Evolutionary conservation across 2,113 vertebrate species (phyloP), one percentile per base, ranked within the genome.

Genomic region (Pithys albifrons): DNA sequence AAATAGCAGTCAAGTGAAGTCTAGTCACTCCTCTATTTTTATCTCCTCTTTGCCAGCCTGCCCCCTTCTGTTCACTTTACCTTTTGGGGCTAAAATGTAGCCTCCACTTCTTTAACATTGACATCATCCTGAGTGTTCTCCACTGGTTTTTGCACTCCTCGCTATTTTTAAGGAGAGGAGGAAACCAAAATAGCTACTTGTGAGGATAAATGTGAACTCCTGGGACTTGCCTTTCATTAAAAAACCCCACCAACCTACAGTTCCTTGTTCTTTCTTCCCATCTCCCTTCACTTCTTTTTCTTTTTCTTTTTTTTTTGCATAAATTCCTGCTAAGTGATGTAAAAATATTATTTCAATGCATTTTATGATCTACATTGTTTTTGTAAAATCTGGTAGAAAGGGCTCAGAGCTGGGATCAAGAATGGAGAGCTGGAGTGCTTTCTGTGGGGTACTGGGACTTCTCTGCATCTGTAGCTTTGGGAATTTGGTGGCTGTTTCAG

Each of bases 1-100:
- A 94, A 95, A 95, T 91, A 95, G 93, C 61, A 48, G 58, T 94
- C 92, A 89, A 90, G 85, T 87, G 88, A 93, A 87, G 61, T 92
- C 69, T 52, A 87, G 76, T 96, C 90, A 90, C 69, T 75, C 55
- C 70, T 90, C 85, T 96, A 93, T 96, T 96, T 96, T 90, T 91
- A 80, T 80, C 70, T 70, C 17, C 8, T 91, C 46, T 73, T 87
- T 80, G 35, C 55, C 88, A 81, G 61, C 59, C 28, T 96, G 93
- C 93, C 90, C 93, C 82, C 79, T 95, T 96, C 69, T 57, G 76
- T 91, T 92, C 41, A 25, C 64, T 74, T 86, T 61, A 51, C 61
- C 69, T 86, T 91, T 73, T 37, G 89, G 81, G 78, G 64, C 49
- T 86, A 78, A 88, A 84, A 54, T 86, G 73, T 91, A 80, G 64